Evolutionary conservation across 2,113 vertebrate genomes (phyloP).

Genomic region (Elgaria multicarinata): DNA sequence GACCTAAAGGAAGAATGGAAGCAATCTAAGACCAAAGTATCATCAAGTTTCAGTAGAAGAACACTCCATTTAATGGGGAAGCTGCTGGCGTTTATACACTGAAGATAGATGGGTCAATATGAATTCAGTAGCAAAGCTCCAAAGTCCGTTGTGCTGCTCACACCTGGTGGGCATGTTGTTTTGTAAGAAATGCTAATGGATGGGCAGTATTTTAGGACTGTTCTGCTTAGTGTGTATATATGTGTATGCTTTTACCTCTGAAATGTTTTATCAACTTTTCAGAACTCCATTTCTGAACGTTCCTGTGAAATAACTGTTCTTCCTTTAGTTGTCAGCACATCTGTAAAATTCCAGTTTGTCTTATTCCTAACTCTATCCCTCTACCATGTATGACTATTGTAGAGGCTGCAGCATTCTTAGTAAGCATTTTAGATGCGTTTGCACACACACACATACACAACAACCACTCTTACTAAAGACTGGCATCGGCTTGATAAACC

Average conservation of each 20-base stretch:
- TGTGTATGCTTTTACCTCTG: neutral
- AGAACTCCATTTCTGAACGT: neutral
- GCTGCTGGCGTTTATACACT: neutral
- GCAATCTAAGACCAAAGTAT: constrained; percentile 10
- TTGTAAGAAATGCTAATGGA: neutral
- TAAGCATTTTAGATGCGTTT: neutral
- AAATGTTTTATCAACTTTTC: neutral
- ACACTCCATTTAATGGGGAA: neutral
- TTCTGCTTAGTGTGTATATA: neutral
- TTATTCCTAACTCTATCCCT: neutral
- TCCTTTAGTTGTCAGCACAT: neutral
- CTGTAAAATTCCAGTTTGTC: neutral
- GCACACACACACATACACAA: too few relatives aligned
- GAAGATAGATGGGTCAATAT: too few relatives aligned
- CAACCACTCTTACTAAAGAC: too few relatives aligned
- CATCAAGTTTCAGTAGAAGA: neutral
- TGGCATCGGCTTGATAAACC: neutral
- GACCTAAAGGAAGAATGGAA: neutral
- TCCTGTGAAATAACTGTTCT: neutral
- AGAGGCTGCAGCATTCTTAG: neutral
- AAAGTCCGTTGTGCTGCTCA: neutral
- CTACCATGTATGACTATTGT: neutral
- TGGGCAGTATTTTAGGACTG: neutral
- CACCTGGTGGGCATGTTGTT: neutral
- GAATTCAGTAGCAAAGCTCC: neutral